Evolutionary conservation across 2,113 vertebrate genomes (phyloP).

Genomic region (Stegastes partitus): DNA sequence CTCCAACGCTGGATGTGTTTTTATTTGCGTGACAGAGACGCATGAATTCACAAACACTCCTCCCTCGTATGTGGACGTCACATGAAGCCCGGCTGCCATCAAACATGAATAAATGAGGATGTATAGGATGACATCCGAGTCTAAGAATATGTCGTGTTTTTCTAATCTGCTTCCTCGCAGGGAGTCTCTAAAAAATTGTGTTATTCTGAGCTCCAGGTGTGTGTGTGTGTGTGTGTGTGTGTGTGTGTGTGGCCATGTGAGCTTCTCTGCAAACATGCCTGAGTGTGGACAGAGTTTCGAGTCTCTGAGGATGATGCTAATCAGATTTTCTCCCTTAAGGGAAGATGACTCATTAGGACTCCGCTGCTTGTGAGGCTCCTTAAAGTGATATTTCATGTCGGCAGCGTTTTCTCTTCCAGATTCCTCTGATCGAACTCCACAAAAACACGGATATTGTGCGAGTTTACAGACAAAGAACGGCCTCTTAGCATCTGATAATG

Average conservation of each 20-base stretch:
- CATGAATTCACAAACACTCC: neutral
- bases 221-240: conserved; percentile 17
- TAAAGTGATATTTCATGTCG: conserved; percentile 53
- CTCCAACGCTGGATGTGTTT: no score
- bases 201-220: conserved; percentile 27
- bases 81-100: neutral
- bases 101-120: conserved; percentile 5
- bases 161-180: neutral
- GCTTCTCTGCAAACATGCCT: conserved; percentile 45
- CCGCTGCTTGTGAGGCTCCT: conserved; percentile 51
- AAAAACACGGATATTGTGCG: neutral
- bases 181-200: conserved; percentile 8
- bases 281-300: conserved; percentile 47
- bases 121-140: neutral
- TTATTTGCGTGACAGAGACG: neutral
- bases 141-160: neutral
- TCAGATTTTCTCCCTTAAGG: conserved; percentile 67
- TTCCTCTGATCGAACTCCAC: conserved; percentile 19
- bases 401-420: conserved; percentile 18
- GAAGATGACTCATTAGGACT: conserved; percentile 70
- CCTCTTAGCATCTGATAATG: neutral
- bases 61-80: neutral
- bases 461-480: neutral
- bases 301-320: conserved; percentile 68
- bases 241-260: conserved; percentile 7